Evolutionary conservation across 2,888 invertebrate species (phyloP).

Genomic region (Sphaerophoria taeniata): DNA sequence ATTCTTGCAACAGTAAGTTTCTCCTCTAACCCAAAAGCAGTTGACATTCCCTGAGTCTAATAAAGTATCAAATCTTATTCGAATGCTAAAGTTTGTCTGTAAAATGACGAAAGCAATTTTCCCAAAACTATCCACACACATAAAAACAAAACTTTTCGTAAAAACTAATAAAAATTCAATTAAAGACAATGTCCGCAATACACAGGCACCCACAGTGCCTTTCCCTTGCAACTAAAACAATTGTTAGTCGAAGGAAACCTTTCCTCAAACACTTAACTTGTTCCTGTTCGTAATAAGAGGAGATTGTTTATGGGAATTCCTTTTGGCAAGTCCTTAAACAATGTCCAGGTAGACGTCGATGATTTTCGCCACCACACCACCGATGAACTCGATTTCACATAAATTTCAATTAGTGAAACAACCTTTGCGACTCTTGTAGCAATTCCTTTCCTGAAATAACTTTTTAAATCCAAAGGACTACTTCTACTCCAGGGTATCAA

Average conservation of each 20-base stretch:
- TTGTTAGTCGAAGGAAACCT: constrained; percentile 1
- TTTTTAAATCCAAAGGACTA: constrained; percentile 26
- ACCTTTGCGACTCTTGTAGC: constrained; percentile 29
- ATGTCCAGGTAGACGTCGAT: constrained; percentile 5
- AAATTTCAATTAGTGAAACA: constrained; percentile 45
- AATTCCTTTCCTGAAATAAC: constrained; percentile 14
- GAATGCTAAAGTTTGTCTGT: neutral
- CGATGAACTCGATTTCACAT: constrained; percentile 26
- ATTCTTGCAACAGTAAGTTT: too few species aligned
- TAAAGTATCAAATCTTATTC: neutral
- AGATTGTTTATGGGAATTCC: neutral
- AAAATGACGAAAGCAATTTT: neutral
- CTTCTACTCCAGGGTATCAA: neutral
- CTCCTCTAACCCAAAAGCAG: too few species aligned
- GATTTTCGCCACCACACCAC: neutral
- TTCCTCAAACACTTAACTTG: constrained; percentile 8
- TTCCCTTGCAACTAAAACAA: constrained; percentile 1
- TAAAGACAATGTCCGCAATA: neutral
- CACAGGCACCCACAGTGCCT: neutral
- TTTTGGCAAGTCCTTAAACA: neutral
- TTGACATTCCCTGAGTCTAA: neutral
- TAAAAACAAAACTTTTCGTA: constrained; percentile 3
- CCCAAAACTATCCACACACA: neutral
- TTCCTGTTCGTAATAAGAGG: neutral
- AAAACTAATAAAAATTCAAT: constrained; percentile 30